A percentile compares a stretch with the other conserved stretches of the same genome.
phyloP scores from a whole-genome alignment of 2,797 vertebrate species.

The Macropodus opercularis region DNA sequence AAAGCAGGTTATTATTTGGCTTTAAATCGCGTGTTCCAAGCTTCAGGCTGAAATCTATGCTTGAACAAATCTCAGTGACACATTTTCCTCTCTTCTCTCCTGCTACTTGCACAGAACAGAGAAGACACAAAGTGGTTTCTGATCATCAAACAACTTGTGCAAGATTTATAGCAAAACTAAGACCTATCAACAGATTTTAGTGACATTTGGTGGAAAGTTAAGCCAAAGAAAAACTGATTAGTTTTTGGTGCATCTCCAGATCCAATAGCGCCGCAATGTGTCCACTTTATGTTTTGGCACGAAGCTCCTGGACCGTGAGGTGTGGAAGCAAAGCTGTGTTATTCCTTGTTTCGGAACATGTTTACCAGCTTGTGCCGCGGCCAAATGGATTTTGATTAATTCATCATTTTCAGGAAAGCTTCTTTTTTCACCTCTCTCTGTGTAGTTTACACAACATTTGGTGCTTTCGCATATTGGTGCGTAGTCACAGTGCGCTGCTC shows the following conservation, averaged over 20 bases:
- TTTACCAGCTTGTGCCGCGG: background rate
- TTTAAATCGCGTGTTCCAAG: constrained; percentile 51
- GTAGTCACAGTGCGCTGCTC: background rate
- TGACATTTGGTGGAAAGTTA: constrained; percentile 36
- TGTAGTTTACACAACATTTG: constrained; percentile 11
- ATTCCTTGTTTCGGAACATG: background rate
- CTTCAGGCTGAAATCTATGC: constrained; percentile 53
- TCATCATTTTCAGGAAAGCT: background rate
- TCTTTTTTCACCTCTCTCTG: background rate
- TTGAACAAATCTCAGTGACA: constrained; percentile 64
- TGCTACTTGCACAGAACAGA: constrained; percentile 30
- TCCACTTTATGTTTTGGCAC: constrained; percentile 15
- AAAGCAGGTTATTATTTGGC: constrained; percentile 35
- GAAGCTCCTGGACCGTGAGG: constrained; percentile 19
- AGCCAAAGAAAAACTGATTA: constrained; percentile 25
- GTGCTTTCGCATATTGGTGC: background rate
- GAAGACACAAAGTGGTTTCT: too few relatives aligned
- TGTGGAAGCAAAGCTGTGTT: background rate
- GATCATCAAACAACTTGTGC: too few relatives aligned
- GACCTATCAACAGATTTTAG: constrained; percentile 25
- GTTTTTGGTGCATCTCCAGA: constrained; percentile 36
- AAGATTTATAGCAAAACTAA: constrained; percentile 1
- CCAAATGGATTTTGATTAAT: background rate
- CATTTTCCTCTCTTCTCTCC: constrained; percentile 32
- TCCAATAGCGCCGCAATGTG: constrained; percentile 8